Base-by-base conservation (phyloP, 2,888 invertebrate genomes). In the Cataglyphis albicans region DNA sequence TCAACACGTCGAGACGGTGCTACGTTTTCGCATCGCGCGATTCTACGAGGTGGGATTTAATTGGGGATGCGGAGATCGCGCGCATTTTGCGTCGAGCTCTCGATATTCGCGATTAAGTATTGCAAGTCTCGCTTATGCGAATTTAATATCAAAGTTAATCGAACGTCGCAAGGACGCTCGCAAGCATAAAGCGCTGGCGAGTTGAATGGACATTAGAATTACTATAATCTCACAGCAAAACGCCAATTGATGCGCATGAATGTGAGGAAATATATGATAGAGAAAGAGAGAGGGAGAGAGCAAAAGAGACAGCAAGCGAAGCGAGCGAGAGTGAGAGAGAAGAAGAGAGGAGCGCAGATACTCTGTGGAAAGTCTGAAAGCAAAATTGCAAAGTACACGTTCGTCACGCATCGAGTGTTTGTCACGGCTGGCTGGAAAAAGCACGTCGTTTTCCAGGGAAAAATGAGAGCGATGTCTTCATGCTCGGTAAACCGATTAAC, bases 31-130 rank as follows among this genome's bases (percentile, higher is more conserved):
- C 61, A 25, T 38, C 25, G 68, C 55, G 61, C 52, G 32, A 48
- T 21, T 44, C 57, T 29, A 25, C 65, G n/a, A 38, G 25, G 29
- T 35, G 64, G 15, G 21, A 63, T 48, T 82, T 44, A 38, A 81
- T 81, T 59, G 86, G 86, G 80, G 82, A 89, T 88, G 86, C 88
- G 88, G 61, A n/a, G 63, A 81, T 88, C 90, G 86, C 91, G 90
- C 75, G 91, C 70, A 84, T 72, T 91, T 86, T 91, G 91, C 86
- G 80, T 88, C 83, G 91, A 89, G 83, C 89, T 93, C 52, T 73
- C 93, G 38, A 72, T 93, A 76, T 81, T 93, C 68, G 91, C 91
- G 41, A 86, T 92, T 7, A 93, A 94, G 80, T 94, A 94, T 83
- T 91, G 92, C n/a, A 25, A 25, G 82, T 92, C 81, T 91, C 84